Base-by-base conservation (phyloP, 2,113 vertebrate species). In the Oceanodroma tethys region DNA sequence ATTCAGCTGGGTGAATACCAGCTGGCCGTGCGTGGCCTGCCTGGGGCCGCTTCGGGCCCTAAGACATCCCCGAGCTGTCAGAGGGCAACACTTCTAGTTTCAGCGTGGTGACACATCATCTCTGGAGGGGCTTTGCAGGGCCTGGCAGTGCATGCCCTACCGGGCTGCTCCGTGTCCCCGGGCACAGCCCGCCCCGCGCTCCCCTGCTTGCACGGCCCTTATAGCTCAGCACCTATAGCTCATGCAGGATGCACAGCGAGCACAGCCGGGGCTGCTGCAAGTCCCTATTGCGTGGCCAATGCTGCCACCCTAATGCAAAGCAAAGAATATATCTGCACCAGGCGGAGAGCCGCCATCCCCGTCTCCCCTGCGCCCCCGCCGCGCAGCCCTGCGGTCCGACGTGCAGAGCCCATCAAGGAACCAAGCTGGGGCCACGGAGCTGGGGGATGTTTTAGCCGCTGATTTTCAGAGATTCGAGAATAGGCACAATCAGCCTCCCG, bases 261-360 rank as follows among this genome's bases (percentile, higher is more conserved):
- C 45, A 1, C 56, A 30, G 42, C 66, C 15, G 0, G 59, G 22
- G 30, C 52, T 25, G 68, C 75, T 20, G 40, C 56, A 22, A 14
- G 34, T 48, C 18, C 40, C 68, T 78, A 36, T 55, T 42, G 56
- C 15, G 0, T 4, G n/a, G 96, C 78, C 92, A 72, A 93, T 95
- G 90, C 96, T 95, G 95, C 96, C 96, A 82, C 96, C 96, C 92
- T 26, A 94, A 90, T 62, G 94, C 92, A 21, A 36, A 67, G 70
- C 22, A 5, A 19, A 63, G 92, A 90, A 90, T 26, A 16, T 4
- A 4, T 11, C 60, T 11, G 47, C 73, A 3, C 5, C 55, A 1
- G 26, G 45, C 43, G 2, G 16, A 63, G 13, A 59, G 34, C 60
- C 15, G 9, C 66, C 7, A 3, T 10, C 75, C 68, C 30, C 0